Base-by-base conservation (phyloP, 2,888 invertebrate species). In the Nomada ferruginata region DNA sequence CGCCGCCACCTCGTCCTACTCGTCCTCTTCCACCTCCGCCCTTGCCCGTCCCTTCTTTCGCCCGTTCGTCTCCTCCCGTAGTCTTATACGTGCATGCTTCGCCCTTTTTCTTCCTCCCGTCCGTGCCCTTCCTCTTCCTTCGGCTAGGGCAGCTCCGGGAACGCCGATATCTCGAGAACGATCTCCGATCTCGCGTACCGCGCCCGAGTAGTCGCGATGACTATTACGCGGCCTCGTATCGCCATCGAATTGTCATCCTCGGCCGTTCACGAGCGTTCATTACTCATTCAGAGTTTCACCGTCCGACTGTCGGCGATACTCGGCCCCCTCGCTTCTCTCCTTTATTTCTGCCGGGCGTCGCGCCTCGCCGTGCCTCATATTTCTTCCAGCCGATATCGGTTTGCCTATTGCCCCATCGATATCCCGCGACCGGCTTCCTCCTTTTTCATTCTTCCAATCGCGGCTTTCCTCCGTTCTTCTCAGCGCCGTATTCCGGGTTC, bases 51-150 rank as follows among this genome's bases (percentile, higher is more conserved):
- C 61, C 76, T 64, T 76, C 75, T 59, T 74, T 63, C 76, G 59
- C 52, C 69, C 47, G 47, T 66, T 73, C 70, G 29, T 60, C 73
- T 55, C 61, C 72, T 53, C 76, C 64, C 83, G 73, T 70, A 61
- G 79, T 79, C 76, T 76, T 82, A 83, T 83, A 83, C 84, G 80
- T 80, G 77, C 79, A 78, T 79, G 71, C 73, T 59, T 79, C 75
- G 70, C 80, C 82, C 83, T 85, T 83, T 80, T 82, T 85, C 79
- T 76, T 80, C 78, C 71, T 78, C 47, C 64, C 65, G 66, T 63
- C 47, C 70, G 29, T 77, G 74, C 72, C 71, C 79, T 63, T 78
- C 72, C 81, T 76, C 73, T 81, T 78, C 64, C 81, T 79, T 82
- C 79, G 68, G 75, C 79, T 79, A 82, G 85, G 72, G 72, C 78